phyloP scores from a whole-genome alignment of 2,113 vertebrate genomes.

The Cheilinus undulatus region DNA sequence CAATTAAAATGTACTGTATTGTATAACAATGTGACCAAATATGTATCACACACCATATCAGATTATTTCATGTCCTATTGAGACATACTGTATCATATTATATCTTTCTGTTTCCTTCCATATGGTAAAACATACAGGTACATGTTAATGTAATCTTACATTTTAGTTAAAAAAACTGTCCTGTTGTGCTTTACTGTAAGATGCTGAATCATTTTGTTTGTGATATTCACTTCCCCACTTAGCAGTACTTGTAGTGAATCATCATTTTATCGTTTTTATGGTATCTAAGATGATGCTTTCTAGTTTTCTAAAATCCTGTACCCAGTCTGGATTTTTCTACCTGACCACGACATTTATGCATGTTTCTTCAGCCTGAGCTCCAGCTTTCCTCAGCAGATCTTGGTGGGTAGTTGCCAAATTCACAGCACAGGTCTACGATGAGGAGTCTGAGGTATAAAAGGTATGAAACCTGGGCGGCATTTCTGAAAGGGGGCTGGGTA shows the following conservation, averaged over 20 bases:
- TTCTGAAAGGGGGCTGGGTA: constrained; percentile 1
- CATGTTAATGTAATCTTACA: no score
- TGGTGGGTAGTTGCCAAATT: constrained; percentile 23
- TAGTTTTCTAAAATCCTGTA: not conserved
- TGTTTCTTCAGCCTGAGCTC: not conserved
- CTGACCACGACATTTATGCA: not conserved
- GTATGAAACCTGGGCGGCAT: constrained; percentile 55
- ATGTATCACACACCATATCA: no score
- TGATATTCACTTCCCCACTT: no score
- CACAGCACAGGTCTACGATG: constrained; percentile 30
- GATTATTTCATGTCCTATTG: not conserved
- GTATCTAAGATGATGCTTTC: no score
- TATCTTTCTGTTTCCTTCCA: no score
- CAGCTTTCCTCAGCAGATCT: not conserved
- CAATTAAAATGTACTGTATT: not conserved
- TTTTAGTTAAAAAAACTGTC: no score
- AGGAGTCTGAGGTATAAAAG: constrained; percentile 33
- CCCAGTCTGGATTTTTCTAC: not conserved
- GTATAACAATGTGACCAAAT: not conserved
- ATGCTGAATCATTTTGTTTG: no score
- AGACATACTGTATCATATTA: not conserved
- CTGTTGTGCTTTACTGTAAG: no score
- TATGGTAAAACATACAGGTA: no score
- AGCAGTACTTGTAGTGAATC: no score
- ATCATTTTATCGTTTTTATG: no score